Conservation (phyloP, 2,797 vertebrate species). For the Thripadectes ignobilis region DNA sequence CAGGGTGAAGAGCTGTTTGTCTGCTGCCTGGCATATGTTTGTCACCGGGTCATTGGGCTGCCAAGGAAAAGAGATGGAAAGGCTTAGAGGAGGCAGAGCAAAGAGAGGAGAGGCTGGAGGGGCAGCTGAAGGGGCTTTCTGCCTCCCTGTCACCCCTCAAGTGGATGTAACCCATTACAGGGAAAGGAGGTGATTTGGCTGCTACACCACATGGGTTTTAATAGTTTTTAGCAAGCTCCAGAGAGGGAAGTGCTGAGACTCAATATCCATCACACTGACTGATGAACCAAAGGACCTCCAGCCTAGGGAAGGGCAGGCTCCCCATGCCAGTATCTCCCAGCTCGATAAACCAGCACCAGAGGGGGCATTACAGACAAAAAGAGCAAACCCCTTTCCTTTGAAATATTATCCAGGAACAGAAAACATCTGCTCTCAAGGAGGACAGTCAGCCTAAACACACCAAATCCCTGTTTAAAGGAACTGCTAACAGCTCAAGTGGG, state of each 20-base stretch:
- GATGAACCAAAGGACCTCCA: not conserved
- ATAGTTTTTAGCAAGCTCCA: not conserved
- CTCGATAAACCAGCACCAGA: not conserved
- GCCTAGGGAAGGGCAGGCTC: not conserved
- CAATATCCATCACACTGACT: not conserved
- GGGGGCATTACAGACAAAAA: not conserved
- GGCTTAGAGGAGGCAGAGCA: not conserved
- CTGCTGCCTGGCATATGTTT: conserved; percentile 98
- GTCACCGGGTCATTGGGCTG: conserved; percentile 96
- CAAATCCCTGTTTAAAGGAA: conserved; percentile 36
- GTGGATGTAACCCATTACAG: not conserved
- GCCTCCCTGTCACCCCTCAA: not conserved
- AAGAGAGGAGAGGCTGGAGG: not conserved
- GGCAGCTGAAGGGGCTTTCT: not conserved
- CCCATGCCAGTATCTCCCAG: not conserved
- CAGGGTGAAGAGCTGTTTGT: conserved; percentile 97
- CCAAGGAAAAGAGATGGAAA: not conserved
- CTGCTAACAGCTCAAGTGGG: conserved; percentile 27
- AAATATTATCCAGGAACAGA: conserved; percentile 37
- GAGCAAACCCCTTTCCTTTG: not conserved
- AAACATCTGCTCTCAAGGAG: conserved; percentile 41
- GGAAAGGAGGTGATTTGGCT: not conserved
- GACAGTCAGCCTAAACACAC: conserved; percentile 34
- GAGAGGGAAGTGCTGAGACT: not conserved
- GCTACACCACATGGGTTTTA: not conserved